phyloP scores from a whole-genome alignment of 2,888 invertebrate genomes.

The Sinhomidia bicolor region DNA sequence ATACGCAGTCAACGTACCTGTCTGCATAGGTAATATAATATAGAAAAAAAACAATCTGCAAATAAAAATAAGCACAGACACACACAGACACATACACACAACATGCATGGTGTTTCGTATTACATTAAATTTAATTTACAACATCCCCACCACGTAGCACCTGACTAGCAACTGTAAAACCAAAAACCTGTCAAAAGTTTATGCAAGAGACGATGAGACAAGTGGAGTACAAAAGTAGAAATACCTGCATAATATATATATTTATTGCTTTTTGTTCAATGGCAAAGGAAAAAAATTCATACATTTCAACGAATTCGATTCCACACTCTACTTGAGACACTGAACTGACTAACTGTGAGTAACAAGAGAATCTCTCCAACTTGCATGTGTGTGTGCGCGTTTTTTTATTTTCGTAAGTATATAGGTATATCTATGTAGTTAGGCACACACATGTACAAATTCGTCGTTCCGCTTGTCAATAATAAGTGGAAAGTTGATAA shows the following conservation, averaged over 20 bases:
- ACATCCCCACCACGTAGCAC: slow-evolving; percentile 10
- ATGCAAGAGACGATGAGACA: not conserved
- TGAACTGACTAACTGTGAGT: too few species aligned
- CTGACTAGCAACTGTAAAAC: slow-evolving; percentile 9
- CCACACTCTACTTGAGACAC: not conserved
- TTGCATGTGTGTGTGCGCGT: too few species aligned
- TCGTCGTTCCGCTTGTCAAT: slow-evolving; percentile 49
- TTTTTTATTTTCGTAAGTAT: too few species aligned
- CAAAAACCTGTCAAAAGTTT: slow-evolving; percentile 15
- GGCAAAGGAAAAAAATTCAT: slow-evolving; percentile 25
- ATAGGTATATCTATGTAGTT: too few species aligned
- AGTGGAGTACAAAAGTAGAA: not conserved
- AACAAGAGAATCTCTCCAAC: not conserved
- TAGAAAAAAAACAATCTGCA: not conserved
- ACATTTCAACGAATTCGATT: not conserved
- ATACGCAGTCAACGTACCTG: not conserved
- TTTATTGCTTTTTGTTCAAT: slow-evolving; percentile 11
- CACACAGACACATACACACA: not conserved
- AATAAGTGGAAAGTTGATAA: slow-evolving; percentile 43
- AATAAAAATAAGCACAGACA: not conserved
- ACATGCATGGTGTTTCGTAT: not conserved
- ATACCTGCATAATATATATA: not conserved
- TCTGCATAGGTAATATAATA: too few species aligned
- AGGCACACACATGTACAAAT: not conserved
- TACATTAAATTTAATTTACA: slow-evolving; percentile 23